These are phyloP conservation scores for Pegoplata infirma DNA, from an alignment of 2,888 invertebrate genomes.

Conservation along the genomic window DNA sequence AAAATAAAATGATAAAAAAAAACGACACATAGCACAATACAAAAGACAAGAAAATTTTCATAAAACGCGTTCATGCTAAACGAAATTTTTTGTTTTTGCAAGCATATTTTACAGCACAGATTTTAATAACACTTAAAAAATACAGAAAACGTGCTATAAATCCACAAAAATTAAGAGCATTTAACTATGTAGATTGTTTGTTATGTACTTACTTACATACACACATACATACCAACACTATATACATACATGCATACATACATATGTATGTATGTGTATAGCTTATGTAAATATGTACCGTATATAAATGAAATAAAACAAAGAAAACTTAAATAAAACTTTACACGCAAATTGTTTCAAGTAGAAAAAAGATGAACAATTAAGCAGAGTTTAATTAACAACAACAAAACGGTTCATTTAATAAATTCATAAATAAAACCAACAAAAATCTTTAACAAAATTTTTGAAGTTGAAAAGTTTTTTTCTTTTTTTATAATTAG, in stretches of 20 bases:
- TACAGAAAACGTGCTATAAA: constrained; percentile 46
- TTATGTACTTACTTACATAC: neutral
- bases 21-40: constrained; percentile 3
- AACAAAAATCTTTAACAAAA: too few relatives aligned
- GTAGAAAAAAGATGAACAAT: neutral
- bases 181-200: constrained; percentile 7
- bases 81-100: constrained; percentile 35
- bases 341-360: neutral
- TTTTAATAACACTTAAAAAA: constrained; percentile 28
- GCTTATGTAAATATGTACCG: too few relatives aligned
- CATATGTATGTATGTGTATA: too few relatives aligned
- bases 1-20: constrained; percentile 25
- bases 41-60: constrained; percentile 43
- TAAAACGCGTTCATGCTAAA: constrained; percentile 47
- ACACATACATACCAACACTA: too few relatives aligned
- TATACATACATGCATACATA: too few relatives aligned
- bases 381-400: neutral
- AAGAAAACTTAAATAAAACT: constrained; percentile 1
- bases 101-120: constrained; percentile 38
- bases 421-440: too few relatives aligned
- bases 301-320: neutral
- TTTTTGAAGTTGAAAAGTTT: too few relatives aligned
- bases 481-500: too few relatives aligned
- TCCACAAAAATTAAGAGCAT: constrained; percentile 42
- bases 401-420: too few relatives aligned